Conservation (phyloP, 1,140 invertebrate genomes). For the Drosophila pseudoananassae region DNA sequence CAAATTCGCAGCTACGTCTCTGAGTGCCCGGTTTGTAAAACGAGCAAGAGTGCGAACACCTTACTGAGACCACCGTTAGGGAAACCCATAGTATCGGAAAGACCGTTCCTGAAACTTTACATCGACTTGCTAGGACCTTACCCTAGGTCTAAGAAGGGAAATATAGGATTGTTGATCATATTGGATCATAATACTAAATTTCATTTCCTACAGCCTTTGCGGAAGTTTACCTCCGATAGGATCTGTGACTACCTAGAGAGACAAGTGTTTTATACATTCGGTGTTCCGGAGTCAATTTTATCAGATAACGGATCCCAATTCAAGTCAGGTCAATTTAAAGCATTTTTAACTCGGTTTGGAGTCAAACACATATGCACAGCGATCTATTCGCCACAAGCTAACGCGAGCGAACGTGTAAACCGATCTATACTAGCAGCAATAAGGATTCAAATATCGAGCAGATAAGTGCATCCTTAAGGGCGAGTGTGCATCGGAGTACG, state of each 20-base stretch:
- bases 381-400: background rate
- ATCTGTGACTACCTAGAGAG: constrained; percentile 7
- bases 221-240: background rate
- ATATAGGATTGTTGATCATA: constrained; percentile 6
- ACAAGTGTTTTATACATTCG: constrained; percentile 9
- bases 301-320: constrained; percentile 5
- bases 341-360: constrained; percentile 14
- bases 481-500: constrained; percentile 11
- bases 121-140: background rate
- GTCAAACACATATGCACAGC: constrained; percentile 4
- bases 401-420: constrained; percentile 11
- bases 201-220: constrained; percentile 1
- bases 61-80: background rate
- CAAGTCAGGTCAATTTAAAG: too few species aligned
- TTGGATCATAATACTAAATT: constrained; percentile 8
- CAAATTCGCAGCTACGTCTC: too few species aligned
- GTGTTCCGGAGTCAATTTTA: background rate
- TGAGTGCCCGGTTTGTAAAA: too few species aligned
- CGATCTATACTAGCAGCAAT: constrained; percentile 10
- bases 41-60: too few species aligned
- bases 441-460: constrained; percentile 8
- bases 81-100: background rate
- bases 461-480: constrained; percentile 16
- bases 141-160: background rate
- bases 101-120: background rate